Base-by-base conservation (phyloP, 2,113 vertebrate species). In the Misgurnus anguillicaudatus region DNA sequence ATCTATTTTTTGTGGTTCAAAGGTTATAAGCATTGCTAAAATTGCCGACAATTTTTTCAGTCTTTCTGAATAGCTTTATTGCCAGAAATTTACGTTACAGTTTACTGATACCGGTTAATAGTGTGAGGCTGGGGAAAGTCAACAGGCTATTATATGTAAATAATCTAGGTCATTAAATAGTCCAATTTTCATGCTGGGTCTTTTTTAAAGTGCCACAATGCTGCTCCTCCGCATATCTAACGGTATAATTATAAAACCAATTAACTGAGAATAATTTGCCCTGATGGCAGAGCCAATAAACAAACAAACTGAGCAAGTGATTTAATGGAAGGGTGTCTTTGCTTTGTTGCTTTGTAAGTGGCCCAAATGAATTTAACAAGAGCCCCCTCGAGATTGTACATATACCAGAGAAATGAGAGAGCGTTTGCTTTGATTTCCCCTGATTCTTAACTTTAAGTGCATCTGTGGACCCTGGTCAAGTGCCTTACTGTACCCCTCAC, bases 261-360 rank as follows among this genome's bases (percentile, higher is more conserved):
- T 85, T 85, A 80, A 86, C 85, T 86, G 87, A 84, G 83, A 87
- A 84, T 89, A 87, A 89, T 89, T 85, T 87, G 83, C 81, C 79
- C 73, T 89, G 85, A 87, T 86, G 86, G 82, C 77, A 68, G 76
- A 85, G 84, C 78, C 86, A 87, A 89, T 89, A 87, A 88, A 86
- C 82, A 84, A 80, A 77, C 60, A 82, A 84, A 86, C 81, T 79
- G 85, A 84, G 85, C 77, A 24, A 67, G 80, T 87, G 85, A 86
- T 86, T 86, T 87, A 88, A 87, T 85, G 82, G 80, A 66, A 53
- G 82, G 79, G 81, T 63, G 57, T 83, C 80, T 85, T 74, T 79
- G 66, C 53, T 79, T 68, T 69, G 60, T 84, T 83, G 80, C 82
- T 63, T 68, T 72, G 80, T 16, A 69, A 80, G 51, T 85, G 84